A percentile compares a stretch with the other conserved stretches of the same genome.
Conservation (phyloP, 2,888 invertebrate species). For the Eulithis testata region DNA sequence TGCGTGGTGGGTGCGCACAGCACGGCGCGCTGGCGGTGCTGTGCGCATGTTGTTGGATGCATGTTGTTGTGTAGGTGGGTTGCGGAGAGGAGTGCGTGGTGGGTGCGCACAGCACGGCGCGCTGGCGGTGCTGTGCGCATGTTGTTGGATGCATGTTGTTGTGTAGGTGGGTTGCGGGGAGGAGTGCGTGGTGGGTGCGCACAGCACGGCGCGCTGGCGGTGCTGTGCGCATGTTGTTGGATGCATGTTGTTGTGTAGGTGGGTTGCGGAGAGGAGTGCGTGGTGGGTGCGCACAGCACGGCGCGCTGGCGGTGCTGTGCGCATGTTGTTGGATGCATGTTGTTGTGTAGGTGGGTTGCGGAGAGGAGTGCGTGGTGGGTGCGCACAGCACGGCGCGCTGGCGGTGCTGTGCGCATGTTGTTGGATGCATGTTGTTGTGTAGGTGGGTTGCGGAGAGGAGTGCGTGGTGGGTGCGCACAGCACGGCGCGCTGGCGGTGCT, state of each 20-base stretch:
- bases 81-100: constrained; percentile 89
- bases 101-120: constrained; percentile 91
- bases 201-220: constrained; percentile 89
- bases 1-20: constrained; percentile 91
- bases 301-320: constrained; percentile 90
- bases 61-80: constrained; percentile 79
- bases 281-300: constrained; percentile 92
- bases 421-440: too few relatives aligned
- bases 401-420: constrained; percentile 92
- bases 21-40: constrained; percentile 89
- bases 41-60: too few relatives aligned
- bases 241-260: constrained; percentile 74
- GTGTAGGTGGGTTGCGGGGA: constrained; percentile 86
- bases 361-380: constrained; percentile 89
- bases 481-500: constrained; percentile 89
- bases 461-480: constrained; percentile 91
- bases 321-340: too few relatives aligned
- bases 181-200: constrained; percentile 90
- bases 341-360: constrained; percentile 81
- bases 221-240: too few relatives aligned
- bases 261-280: constrained; percentile 87
- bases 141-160: too few relatives aligned
- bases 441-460: constrained; percentile 87
- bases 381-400: constrained; percentile 91
- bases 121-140: constrained; percentile 91